Base-by-base conservation (phyloP, 2,888 invertebrate genomes). In the Luperina nickerlii region DNA sequence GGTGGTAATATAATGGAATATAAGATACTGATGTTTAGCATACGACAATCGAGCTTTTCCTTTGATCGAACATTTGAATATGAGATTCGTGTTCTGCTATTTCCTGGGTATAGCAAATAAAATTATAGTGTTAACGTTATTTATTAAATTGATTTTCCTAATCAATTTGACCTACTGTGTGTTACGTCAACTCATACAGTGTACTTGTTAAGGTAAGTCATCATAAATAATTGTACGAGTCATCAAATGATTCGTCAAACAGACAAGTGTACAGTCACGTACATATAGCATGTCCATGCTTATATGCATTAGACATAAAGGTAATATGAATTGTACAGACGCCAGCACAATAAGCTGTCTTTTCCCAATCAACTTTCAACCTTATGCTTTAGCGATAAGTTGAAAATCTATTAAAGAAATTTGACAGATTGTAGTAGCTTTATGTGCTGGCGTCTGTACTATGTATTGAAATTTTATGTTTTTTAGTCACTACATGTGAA, bases 181-280 rank as follows among this genome's bases (percentile, higher is more conserved):
- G 48, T 60, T 32, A 45, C 11, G 13, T 57, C 65, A 65, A 66
- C 24, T 57, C 32, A 57, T 20, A 38, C 38, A 2, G 54, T 32
- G 65, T 38, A 18, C 77, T 66, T 71, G 57, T 54, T 24, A 9
- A 51, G 20, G 6, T 20, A n/a, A 38, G 51, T 51, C 42, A 54
- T 51, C 48, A 51, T 45, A 57, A 45, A 79, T 24, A 45, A 79
- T 24, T 57, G n/a, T n/a, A 38, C 15, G 13, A n/a, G n/a, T 80
- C 66, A 60, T 79, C 20, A 24, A 51, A 15, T 51, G 66, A 51
- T 74, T 74, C 32, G 38, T 13, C 48, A 73, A 32, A 66, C 66
- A 79, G 57, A 66, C 60, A 80, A 66, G 2, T 79, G 79, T 65
- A 65, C 27, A 27, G 63, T 73, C 65, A 74, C 48, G 24, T 57